These are phyloP conservation scores for Nesogale talazaci DNA, from an alignment of 2,113 vertebrate genomes.

Conservation along the genomic window DNA sequence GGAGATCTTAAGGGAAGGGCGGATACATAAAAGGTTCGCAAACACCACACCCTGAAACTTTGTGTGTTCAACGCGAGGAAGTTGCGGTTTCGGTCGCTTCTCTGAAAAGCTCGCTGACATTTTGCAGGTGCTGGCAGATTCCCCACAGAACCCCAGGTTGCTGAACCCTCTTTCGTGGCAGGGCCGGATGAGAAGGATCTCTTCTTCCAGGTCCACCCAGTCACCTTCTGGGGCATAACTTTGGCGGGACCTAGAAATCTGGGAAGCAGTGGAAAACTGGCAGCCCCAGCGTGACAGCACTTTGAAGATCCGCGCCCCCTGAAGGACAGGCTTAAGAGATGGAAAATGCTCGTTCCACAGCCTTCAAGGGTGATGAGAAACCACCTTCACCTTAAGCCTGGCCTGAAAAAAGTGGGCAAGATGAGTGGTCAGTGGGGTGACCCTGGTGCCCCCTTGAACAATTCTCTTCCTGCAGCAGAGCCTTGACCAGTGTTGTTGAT, in stretches of 20 bases:
- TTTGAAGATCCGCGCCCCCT: rapidly evolving
- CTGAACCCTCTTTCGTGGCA: background rate
- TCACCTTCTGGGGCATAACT: background rate
- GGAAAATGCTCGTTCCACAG: too few relatives aligned
- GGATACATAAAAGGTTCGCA: background rate
- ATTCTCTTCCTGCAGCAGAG: background rate
- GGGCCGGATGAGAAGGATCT: background rate
- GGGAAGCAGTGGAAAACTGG: background rate
- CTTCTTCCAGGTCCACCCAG: background rate
- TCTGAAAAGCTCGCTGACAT: background rate
- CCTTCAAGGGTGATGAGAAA: rapidly evolving
- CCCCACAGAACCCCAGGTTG: background rate
- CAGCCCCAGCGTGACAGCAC: rapidly evolving
- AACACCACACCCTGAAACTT: slow-evolving; percentile 1
- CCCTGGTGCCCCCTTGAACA: background rate
- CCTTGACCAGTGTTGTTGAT: background rate
- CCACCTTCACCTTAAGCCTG: background rate
- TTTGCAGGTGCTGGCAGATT: background rate
- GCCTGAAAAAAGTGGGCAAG: background rate
- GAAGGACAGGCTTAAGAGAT: too few relatives aligned
- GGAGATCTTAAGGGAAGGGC: slow-evolving; percentile 53
- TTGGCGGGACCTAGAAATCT: background rate
- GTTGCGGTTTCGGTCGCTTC: rapidly evolving
- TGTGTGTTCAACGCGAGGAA: background rate
- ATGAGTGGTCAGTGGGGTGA: background rate